Evolutionary conservation across 2,113 vertebrate species (phyloP).

Genomic region (Pseudolaguvia tuberculata): DNA sequence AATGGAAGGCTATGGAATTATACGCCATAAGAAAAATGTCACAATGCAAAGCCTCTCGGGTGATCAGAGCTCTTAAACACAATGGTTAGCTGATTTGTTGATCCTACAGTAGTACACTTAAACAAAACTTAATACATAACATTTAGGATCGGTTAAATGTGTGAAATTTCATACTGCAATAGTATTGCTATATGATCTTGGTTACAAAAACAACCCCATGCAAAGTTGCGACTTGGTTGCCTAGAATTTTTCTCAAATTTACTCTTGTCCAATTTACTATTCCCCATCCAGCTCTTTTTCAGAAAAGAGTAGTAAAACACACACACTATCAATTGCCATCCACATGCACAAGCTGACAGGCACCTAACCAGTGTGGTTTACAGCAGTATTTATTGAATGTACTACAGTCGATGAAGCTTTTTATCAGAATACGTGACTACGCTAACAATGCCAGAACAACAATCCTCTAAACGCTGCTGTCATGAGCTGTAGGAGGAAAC

Average conservation of each 20-base stretch:
- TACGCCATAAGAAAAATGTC: not conserved
- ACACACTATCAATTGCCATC: not conserved
- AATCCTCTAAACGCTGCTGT: not conserved
- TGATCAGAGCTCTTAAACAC: not conserved
- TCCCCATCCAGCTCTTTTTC: not conserved
- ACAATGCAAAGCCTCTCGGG: not conserved
- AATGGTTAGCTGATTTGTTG: constrained; percentile 5
- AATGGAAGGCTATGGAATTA: not conserved
- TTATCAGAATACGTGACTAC: not conserved
- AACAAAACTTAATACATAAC: not conserved
- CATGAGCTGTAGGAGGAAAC: constrained; percentile 2
- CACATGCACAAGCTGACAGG: not conserved
- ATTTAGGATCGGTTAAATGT: not conserved
- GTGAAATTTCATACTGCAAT: not conserved
- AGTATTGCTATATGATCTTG: not conserved
- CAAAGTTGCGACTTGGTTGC: not conserved
- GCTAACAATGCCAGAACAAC: not conserved
- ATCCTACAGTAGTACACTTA: not conserved
- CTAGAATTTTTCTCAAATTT: not conserved
- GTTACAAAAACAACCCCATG: not conserved
- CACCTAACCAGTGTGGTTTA: too few relatives aligned
- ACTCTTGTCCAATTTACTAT: too few relatives aligned
- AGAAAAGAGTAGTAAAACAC: not conserved
- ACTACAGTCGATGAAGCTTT: not conserved
- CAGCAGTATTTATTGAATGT: not conserved